Percentiles rank a stretch among this genome's conserved stretches.
Conservation (phyloP, 2,113 vertebrate species). For the Muntiacus muntjak region DNA sequence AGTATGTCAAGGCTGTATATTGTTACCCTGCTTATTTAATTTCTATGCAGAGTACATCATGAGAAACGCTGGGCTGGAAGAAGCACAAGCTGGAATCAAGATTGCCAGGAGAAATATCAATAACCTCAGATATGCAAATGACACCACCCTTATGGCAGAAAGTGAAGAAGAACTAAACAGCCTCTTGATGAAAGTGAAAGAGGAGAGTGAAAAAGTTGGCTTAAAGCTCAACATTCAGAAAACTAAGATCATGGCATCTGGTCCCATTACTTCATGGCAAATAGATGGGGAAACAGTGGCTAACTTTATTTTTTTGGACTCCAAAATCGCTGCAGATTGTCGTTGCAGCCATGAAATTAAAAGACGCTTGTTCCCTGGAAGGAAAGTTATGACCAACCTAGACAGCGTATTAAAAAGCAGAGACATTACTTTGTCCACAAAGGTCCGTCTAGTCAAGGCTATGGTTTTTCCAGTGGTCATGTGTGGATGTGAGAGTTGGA, state of each 20-base stretch:
- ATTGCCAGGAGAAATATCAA: not conserved
- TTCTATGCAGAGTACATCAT: not conserved
- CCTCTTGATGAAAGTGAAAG: not conserved
- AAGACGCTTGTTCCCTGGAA: not conserved
- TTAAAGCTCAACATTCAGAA: not conserved
- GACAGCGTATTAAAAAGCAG: not conserved
- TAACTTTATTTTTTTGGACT: not conserved
- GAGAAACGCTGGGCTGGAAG: not conserved
- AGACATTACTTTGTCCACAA: not conserved
- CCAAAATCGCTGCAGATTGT: not conserved
- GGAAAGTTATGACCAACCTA: not conserved
- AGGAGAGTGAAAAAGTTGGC: not conserved
- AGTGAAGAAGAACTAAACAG: not conserved
- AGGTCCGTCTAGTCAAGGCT: not conserved
- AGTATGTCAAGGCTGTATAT: not conserved
- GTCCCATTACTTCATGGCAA: not conserved
- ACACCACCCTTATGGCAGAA: not conserved
- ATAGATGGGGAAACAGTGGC: not conserved
- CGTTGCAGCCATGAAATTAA: not conserved
- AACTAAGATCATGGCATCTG: not conserved
- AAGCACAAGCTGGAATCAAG: not conserved
- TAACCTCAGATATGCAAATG: not conserved
- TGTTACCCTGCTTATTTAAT: not conserved
- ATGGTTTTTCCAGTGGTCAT: not conserved
- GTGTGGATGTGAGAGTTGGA: not conserved